phyloP scores from a whole-genome alignment of 2,888 invertebrate species.

The Nezara viridula region DNA sequence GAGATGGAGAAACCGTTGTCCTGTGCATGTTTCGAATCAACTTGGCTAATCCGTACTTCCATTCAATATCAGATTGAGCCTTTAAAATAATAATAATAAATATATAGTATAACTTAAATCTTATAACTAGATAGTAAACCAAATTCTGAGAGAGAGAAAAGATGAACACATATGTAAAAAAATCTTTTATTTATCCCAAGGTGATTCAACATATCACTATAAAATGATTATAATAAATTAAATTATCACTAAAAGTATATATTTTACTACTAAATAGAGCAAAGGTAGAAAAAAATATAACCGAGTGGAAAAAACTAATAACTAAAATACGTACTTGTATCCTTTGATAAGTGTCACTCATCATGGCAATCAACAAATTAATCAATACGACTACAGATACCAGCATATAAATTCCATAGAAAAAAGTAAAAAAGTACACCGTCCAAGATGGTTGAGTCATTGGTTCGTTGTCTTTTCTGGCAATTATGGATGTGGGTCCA shows the following conservation, averaged over 20 bases:
- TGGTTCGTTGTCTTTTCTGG: conserved; percentile 70
- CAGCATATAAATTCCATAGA: conserved; percentile 96
- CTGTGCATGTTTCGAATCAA: conserved; percentile 98
- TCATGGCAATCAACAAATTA: conserved; percentile 99
- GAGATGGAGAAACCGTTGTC: conserved; percentile 97
- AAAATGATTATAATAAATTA: too few relatives aligned
- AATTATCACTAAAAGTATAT: too few relatives aligned
- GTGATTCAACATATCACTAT: too few relatives aligned
- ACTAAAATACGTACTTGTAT: conserved; percentile 82
- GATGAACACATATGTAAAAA: too few relatives aligned
- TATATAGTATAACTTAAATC: too few relatives aligned
- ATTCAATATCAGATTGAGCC: conserved; percentile 99
- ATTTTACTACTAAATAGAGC: too few relatives aligned
- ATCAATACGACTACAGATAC: conserved; percentile 99
- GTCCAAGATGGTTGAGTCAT: conserved; percentile 83
- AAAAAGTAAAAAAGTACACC: conserved; percentile 87
- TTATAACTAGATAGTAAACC: too few relatives aligned
- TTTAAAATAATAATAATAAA: conserved; percentile 71
- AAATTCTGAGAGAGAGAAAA: too few relatives aligned
- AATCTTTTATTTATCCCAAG: too few relatives aligned
- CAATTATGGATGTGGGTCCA: conserved; percentile 81
- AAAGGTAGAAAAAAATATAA: too few relatives aligned
- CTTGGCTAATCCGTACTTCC: conserved; percentile 99
- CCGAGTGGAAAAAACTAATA: too few relatives aligned
- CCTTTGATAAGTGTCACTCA: conserved; percentile 99